Evolutionary conservation across 2,888 invertebrate genomes (phyloP).

Genomic region (Epirrita christyi): DNA sequence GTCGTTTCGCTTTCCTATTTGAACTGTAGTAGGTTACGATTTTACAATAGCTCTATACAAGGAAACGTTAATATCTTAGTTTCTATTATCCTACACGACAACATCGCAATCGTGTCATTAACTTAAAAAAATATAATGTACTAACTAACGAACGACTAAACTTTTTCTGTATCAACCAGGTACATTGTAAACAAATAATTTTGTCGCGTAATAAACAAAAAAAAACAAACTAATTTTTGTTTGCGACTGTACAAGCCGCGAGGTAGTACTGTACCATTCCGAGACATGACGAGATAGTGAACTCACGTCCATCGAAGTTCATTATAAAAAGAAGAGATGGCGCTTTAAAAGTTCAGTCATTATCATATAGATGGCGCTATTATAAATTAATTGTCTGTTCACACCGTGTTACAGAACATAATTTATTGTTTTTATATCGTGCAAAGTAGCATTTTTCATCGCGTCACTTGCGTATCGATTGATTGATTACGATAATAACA

Average conservation of each 20-base stretch:
- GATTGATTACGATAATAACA: slow-evolving; percentile 28
- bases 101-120: too few species aligned
- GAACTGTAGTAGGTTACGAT: slow-evolving; percentile 37
- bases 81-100: too few species aligned
- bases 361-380: slow-evolving; percentile 30
- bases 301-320: slow-evolving; percentile 37
- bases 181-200: too few species aligned
- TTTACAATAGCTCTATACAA: slow-evolving; percentile 4
- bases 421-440: slow-evolving; percentile 1
- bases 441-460: slow-evolving; percentile 11
- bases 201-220: too few species aligned
- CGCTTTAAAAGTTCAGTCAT: slow-evolving; percentile 34
- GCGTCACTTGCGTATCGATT: slow-evolving; percentile 17
- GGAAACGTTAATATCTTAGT: not conserved
- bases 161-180: too few species aligned
- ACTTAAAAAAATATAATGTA: too few species aligned
- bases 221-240: slow-evolving; percentile 10
- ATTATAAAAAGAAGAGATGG: slow-evolving; percentile 53
- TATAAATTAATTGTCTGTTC: slow-evolving; percentile 15
- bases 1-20: slow-evolving; percentile 54
- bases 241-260: slow-evolving; percentile 14
- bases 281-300: slow-evolving; percentile 10
- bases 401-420: slow-evolving; percentile 4
- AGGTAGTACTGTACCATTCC: not conserved
- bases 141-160: too few species aligned